phyloP scores from a whole-genome alignment of 1,140 invertebrate genomes.

The Penaeus indicus region DNA sequence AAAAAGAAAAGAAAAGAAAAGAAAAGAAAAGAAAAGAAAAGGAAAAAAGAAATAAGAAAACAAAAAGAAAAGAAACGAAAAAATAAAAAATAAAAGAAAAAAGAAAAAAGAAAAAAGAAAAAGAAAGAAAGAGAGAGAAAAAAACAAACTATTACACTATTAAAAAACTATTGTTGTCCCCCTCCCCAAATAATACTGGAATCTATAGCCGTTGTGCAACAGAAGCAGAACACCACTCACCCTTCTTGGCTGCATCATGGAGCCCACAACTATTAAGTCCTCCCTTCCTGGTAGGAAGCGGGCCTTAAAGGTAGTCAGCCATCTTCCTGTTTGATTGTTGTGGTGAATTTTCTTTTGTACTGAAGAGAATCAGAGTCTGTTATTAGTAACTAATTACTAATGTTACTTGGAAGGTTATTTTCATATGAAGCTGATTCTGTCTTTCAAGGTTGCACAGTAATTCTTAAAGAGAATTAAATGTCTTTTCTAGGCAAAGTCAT shows the following conservation, averaged over 20 bases:
- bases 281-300: constrained; percentile 70
- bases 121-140: neutral
- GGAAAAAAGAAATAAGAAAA: no score
- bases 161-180: neutral
- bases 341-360: constrained; percentile 67
- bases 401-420: neutral
- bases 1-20: no score
- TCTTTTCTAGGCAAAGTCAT: no score
- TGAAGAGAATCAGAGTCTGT: constrained; percentile 52
- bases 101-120: no score
- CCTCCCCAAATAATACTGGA: neutral
- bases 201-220: neutral
- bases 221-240: constrained; percentile 52
- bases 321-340: constrained; percentile 70
- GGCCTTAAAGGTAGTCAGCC: constrained; percentile 70
- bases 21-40: no score
- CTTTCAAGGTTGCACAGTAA: no score
- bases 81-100: no score
- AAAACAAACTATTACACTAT: neutral
- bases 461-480: neutral
- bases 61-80: no score
- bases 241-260: constrained; percentile 69
- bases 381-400: constrained; percentile 13
- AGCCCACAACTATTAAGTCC: constrained; percentile 70
- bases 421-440: no score